A percentile compares a stretch with the other conserved stretches of the same genome.
These are phyloP conservation scores for Argopecten irradians DNA, from an alignment of 1,140 invertebrate genomes.

Conservation along the genomic window DNA sequence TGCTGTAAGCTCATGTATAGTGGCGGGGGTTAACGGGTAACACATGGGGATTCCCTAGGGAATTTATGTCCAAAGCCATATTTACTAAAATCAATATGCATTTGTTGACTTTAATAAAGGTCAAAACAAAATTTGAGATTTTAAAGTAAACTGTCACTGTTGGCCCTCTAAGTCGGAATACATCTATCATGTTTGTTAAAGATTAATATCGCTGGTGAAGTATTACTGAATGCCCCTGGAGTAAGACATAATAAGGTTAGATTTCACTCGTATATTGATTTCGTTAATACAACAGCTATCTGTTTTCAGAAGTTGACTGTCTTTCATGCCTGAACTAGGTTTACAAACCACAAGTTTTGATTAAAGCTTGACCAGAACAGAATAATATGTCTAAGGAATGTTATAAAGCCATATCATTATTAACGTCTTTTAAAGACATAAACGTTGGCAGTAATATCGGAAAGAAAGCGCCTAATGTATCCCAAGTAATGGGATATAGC, in stretches of 20 bases:
- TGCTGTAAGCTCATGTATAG: not conserved
- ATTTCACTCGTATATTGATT: not conserved
- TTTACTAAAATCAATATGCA: slow-evolving; percentile 12
- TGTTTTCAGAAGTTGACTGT: not conserved
- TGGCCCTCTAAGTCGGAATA: not conserved
- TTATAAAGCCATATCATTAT: too few relatives aligned
- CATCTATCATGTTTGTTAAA: slow-evolving; percentile 23
- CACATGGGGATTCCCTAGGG: not conserved
- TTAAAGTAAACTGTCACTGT: not conserved
- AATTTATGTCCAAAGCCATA: not conserved
- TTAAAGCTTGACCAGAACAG: not conserved
- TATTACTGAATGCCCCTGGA: not conserved
- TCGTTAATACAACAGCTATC: not conserved
- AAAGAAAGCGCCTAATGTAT: too few relatives aligned
- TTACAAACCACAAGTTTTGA: not conserved
- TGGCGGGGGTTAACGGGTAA: not conserved
- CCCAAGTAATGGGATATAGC: too few relatives aligned
- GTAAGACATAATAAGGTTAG: not conserved
- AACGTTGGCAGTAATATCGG: too few relatives aligned
- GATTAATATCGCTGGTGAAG: not conserved
- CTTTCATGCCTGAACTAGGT: not conserved
- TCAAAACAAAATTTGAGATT: not conserved
- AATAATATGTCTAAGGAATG: too few relatives aligned
- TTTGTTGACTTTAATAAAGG: not conserved
- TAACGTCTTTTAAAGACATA: too few relatives aligned